These are phyloP conservation scores for Ashinkailepas kermadecensis DNA, from an alignment of 2,888 invertebrate species.

Conservation along the genomic window DNA sequence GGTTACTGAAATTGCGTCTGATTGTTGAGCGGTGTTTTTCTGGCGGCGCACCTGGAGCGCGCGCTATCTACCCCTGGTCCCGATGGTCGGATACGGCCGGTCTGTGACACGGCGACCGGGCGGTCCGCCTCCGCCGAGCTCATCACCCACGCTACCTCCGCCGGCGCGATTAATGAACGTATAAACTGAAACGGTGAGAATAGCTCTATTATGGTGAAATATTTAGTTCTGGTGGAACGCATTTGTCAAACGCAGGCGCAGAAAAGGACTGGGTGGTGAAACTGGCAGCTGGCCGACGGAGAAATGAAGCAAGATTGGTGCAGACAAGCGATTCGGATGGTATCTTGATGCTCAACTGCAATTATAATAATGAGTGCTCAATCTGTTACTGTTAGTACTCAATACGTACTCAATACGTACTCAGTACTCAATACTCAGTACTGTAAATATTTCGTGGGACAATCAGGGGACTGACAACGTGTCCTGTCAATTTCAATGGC, in stretches of 20 bases:
- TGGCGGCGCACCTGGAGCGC: neutral
- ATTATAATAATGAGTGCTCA: no score
- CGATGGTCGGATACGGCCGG: neutral
- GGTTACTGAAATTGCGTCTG: neutral
- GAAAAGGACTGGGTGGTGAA: neutral
- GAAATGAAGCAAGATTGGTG: slow-evolving; percentile 26
- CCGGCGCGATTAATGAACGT: slow-evolving; percentile 3
- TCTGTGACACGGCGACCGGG: neutral
- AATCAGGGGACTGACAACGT: no score
- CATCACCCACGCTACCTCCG: slow-evolving; percentile 14
- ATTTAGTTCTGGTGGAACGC: slow-evolving; percentile 2
- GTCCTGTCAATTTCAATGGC: no score
- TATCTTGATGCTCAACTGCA: no score
- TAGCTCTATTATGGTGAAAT: slow-evolving; percentile 8
- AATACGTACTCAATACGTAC: no score
- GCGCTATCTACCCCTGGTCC: neutral
- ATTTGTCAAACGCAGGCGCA: slow-evolving; percentile 15
- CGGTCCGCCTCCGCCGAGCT: slow-evolving; percentile 26
- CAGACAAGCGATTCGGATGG: neutral
- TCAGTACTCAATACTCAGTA: no score
- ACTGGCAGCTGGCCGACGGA: slow-evolving; percentile 24
- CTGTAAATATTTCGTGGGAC: no score
- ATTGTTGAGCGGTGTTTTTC: neutral
- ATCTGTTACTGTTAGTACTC: no score
- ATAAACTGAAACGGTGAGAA: slow-evolving; percentile 18